Conservation (phyloP, 2,797 vertebrate species). For the Sebastes iracundus region DNA sequence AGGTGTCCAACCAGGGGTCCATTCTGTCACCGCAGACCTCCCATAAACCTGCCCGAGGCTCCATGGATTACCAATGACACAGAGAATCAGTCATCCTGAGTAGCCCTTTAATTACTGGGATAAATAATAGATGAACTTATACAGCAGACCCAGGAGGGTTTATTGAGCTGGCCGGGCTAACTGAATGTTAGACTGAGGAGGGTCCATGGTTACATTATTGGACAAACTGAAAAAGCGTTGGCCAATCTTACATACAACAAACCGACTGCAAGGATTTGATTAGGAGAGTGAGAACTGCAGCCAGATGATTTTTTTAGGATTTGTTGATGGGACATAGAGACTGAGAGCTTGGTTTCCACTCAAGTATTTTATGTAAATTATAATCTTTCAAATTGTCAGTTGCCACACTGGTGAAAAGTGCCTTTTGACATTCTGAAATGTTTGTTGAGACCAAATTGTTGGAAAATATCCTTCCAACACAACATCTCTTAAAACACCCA, state of each 20-base stretch:
- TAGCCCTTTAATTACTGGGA: conserved; percentile 71
- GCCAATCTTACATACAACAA: not conserved
- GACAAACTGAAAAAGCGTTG: conserved; percentile 7
- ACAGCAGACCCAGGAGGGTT: conserved; percentile 44
- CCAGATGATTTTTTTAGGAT: not conserved
- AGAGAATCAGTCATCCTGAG: conserved; percentile 64
- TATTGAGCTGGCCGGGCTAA: conserved; percentile 41
- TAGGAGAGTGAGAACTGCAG: not conserved
- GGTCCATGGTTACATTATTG: conserved; percentile 16
- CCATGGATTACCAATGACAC: conserved; percentile 55
- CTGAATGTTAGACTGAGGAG: conserved; percentile 34
- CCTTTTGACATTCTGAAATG: conserved; percentile 3
- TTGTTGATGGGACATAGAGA: not conserved
- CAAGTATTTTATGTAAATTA: conserved; percentile 13
- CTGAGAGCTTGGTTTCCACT: not conserved
- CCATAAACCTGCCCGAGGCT: conserved; percentile 36
- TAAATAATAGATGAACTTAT: conserved; percentile 70
- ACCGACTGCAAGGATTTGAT: conserved; percentile 21
- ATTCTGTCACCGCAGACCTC: conserved; percentile 40
- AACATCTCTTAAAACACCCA: not conserved
- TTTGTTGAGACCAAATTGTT: conserved; percentile 5
- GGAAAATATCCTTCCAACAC: conserved; percentile 2
- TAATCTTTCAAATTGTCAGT: conserved; percentile 8
- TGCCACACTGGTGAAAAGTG: conserved; percentile 9
- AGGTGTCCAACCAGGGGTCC: conserved; percentile 6